A percentile compares a stretch with the other conserved stretches of the same genome.
Conservation (phyloP, 1,140 invertebrate species). For the Bombus impatiens region DNA sequence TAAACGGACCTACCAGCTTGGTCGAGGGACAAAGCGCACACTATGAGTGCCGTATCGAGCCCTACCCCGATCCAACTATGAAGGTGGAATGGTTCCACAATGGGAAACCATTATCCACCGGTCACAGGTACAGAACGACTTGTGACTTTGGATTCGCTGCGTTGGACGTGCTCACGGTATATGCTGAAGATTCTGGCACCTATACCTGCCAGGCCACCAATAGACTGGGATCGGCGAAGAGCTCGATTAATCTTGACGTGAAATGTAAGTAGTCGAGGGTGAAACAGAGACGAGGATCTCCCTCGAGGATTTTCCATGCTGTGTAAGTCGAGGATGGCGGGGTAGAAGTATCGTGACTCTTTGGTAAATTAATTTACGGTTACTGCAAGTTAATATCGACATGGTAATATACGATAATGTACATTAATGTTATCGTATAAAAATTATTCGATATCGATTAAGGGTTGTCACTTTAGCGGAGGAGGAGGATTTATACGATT, state of each 20-base stretch:
- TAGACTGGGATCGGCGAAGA: slow-evolving; percentile 90
- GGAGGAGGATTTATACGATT: too few species aligned
- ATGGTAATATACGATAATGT: too few species aligned
- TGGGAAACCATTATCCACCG: slow-evolving; percentile 94
- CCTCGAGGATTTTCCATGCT: neutral
- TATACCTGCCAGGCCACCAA: slow-evolving; percentile 96
- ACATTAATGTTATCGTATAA: too few species aligned
- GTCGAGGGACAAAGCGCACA: slow-evolving; percentile 95
- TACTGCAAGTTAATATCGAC: neutral
- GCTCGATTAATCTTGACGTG: slow-evolving; percentile 91
- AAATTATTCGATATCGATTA: neutral
- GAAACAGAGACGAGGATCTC: neutral
- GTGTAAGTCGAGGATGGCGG: neutral
- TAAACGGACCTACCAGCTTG: slow-evolving; percentile 91
- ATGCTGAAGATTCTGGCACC: slow-evolving; percentile 96
- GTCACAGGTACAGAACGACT: slow-evolving; percentile 94
- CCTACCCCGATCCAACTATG: slow-evolving; percentile 96
- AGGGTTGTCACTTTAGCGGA: too few species aligned
- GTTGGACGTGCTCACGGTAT: slow-evolving; percentile 95
- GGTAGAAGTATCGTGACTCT: neutral
- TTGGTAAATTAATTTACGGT: neutral
- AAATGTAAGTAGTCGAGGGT: slow-evolving; percentile 86
- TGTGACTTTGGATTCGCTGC: slow-evolving; percentile 98
- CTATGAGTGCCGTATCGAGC: slow-evolving; percentile 98
- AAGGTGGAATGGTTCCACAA: slow-evolving; percentile 98